A percentile compares a stretch with the other conserved stretches of the same genome.
These are phyloP conservation scores for Plebejus argus DNA, from an alignment of 2,888 invertebrate species.

Conservation along the genomic window DNA sequence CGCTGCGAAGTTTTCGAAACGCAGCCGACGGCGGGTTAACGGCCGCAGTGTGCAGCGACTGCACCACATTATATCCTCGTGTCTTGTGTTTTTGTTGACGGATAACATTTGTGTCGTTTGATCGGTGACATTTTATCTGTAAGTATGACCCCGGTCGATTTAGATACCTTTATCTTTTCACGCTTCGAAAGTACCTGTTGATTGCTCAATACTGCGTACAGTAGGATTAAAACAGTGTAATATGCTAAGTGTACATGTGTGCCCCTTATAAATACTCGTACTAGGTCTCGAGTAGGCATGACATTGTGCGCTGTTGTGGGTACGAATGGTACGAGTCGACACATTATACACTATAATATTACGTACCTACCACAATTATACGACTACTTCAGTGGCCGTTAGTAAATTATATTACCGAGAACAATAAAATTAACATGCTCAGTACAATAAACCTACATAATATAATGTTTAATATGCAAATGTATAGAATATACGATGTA, in stretches of 20 bases:
- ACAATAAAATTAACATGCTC: constrained; percentile 18
- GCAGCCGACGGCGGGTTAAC: constrained; percentile 76
- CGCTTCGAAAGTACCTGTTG: constrained; percentile 47
- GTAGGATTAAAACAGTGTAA: constrained; percentile 17
- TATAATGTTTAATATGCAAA: not conserved
- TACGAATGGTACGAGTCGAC: constrained; percentile 12
- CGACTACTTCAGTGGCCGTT: not conserved
- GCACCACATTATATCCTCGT: constrained; percentile 63
- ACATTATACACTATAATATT: constrained; percentile 10
- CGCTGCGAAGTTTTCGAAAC: constrained; percentile 79
- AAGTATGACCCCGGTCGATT: constrained; percentile 78
- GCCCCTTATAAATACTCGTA: constrained; percentile 2
- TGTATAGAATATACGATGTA: not conserved
- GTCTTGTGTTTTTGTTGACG: constrained; percentile 78
- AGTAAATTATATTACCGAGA: constrained; percentile 15
- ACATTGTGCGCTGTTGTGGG: constrained; percentile 5
- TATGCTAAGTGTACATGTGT: constrained; percentile 16
- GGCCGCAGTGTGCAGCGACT: constrained; percentile 75
- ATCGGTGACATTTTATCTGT: constrained; percentile 73
- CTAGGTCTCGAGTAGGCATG: constrained; percentile 3
- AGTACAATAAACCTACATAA: constrained; percentile 5
- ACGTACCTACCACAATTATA: constrained; percentile 12
- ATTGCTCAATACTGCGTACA: constrained; percentile 47
- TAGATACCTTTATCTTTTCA: constrained; percentile 44
- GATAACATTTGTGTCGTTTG: constrained; percentile 72